phyloP scores from a whole-genome alignment of 2,113 vertebrate species.

The Meriones unguiculatus region DNA sequence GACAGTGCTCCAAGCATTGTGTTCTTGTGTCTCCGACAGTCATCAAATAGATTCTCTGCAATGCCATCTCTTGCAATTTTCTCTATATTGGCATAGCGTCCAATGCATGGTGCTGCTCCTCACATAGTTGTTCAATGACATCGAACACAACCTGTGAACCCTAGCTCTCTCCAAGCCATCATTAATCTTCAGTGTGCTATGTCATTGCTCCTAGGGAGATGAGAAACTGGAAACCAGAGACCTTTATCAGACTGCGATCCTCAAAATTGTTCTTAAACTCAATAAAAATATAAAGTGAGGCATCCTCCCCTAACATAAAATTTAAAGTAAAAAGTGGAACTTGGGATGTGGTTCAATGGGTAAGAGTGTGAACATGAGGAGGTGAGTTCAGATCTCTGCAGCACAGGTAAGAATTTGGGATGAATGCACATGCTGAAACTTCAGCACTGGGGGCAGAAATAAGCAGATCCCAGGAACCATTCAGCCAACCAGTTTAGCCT shows the following conservation, averaged over 20 bases:
- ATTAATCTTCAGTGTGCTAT: background rate
- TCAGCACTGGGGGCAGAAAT: background rate
- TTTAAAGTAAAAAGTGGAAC: background rate
- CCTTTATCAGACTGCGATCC: background rate
- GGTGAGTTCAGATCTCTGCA: background rate
- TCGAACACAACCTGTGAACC: background rate
- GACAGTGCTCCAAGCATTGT: background rate
- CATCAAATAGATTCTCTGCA: background rate
- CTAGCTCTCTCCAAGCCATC: background rate
- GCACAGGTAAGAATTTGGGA: background rate
- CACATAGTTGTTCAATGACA: conserved; percentile 4
- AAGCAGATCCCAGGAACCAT: background rate
- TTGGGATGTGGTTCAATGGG: background rate
- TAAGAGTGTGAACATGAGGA: background rate
- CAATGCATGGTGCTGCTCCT: background rate
- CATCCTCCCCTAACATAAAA: background rate
- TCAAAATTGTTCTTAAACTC: conserved; percentile 32
- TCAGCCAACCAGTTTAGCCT: background rate
- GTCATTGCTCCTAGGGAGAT: background rate
- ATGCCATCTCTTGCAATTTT: background rate
- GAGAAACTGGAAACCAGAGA: conserved; percentile 23
- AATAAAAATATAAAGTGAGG: conserved; percentile 25
- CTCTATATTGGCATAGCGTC: background rate
- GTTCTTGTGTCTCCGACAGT: background rate
- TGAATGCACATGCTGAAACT: background rate